Base-by-base conservation (phyloP, 1,140 invertebrate genomes). In the Microplitis mediator region DNA sequence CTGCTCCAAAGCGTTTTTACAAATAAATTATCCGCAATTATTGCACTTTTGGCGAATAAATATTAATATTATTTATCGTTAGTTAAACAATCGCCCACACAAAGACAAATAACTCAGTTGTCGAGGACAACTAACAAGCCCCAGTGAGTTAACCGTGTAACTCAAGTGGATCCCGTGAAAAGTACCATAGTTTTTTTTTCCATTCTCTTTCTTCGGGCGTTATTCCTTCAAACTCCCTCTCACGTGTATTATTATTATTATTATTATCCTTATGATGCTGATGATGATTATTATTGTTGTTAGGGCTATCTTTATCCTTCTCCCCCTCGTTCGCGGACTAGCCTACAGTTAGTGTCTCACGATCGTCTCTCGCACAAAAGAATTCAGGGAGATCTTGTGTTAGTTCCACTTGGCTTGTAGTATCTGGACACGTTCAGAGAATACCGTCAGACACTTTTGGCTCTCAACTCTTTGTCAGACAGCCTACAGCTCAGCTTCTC, bases 301-400 rank as follows among this genome's bases (percentile, higher is more conserved):
- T 50, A 16, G 9, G 23, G 16, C 4, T 54, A 16, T 54, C 16
- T n/a, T 35, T 14, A 31, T 68, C 60, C 23, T 31, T 61, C 6
- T 61, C 16, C 54, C 36, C 6, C n/a, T 16, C 35, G 4, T n/a
- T n/a, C 11, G 50, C 50, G 1, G 14, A 2, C 16, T n/a, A 6
- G 23, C 39, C 13, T 45, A 45, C 39, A 45, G 39, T 45, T 11
- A 45, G 36, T 50, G 23, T 51, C 9, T 50, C 14, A 64, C 56
- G 56, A 58, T 23, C 56, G 35, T 45, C 39, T 45, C 39, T 45
- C 6, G 39, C 35, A 60, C 35, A 69, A 69, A 45, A 35, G 56
- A 56, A 39, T 45, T 34, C 34, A 56, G 65, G 32, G 56, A 69
- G 32, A 60, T 69, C 16, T 50, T 58, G 58, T 71, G 39, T 71